A percentile compares a stretch with the other conserved stretches of the same genome.
Evolutionary conservation across 2,888 invertebrate species (phyloP).

Genomic region (Hymenopus coronatus): DNA sequence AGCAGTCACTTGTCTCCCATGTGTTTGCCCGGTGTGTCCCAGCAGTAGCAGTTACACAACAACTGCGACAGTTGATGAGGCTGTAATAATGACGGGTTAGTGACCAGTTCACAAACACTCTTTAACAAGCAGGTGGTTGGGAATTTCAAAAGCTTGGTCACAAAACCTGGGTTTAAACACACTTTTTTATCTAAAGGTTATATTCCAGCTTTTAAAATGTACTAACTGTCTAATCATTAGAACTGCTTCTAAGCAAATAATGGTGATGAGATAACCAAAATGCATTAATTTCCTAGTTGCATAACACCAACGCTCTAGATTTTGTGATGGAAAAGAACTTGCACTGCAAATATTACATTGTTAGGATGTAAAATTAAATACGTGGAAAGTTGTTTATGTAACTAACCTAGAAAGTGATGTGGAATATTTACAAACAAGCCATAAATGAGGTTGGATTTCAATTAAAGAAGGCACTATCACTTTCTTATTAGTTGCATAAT

Average conservation of each 20-base stretch:
- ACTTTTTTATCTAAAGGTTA: too few relatives aligned
- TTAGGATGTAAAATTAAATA: too few relatives aligned
- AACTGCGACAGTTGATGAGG: conserved; percentile 2
- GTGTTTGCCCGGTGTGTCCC: not conserved
- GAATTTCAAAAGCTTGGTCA: not conserved
- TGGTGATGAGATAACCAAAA: not conserved
- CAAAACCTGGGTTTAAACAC: not conserved
- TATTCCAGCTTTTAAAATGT: not conserved
- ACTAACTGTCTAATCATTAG: not conserved
- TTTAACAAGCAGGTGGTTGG: conserved; percentile 9
- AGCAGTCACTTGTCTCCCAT: conserved; percentile 27
- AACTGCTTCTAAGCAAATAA: not conserved
- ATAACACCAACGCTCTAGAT: too few relatives aligned
- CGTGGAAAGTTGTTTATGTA: too few relatives aligned
- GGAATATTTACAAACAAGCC: too few relatives aligned
- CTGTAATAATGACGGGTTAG: not conserved
- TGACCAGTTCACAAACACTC: not conserved
- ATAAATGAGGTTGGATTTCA: too few relatives aligned
- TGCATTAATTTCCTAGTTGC: not conserved
- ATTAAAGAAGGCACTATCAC: too few relatives aligned
- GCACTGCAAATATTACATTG: too few relatives aligned
- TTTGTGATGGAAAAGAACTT: too few relatives aligned
- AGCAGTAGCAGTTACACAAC: conserved; percentile 1
- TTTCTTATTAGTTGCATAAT: too few relatives aligned
- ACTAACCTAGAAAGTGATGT: too few relatives aligned